A percentile compares a stretch with the other conserved stretches of the same genome.
These are phyloP conservation scores for Podarcis lilfordi DNA, from an alignment of 2,797 vertebrate genomes.

Conservation along the genomic window DNA sequence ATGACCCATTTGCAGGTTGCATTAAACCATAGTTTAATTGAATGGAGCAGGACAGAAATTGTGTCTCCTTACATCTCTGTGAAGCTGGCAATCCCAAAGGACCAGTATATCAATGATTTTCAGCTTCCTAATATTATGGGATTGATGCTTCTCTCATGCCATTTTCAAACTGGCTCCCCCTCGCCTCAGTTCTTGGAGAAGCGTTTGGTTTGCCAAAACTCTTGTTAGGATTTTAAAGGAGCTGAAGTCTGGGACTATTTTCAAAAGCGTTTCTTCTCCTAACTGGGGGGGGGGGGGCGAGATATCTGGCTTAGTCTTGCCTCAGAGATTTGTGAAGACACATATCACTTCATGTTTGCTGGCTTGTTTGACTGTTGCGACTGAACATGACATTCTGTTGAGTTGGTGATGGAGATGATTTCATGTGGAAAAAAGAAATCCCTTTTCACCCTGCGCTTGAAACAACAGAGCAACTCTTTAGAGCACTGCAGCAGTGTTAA, in stretches of 20 bases:
- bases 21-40: too few species aligned
- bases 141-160: not conserved
- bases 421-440: slow-evolving; percentile 61
- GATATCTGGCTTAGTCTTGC: slow-evolving; percentile 4
- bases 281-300: slow-evolving; percentile 17
- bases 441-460: slow-evolving; percentile 26
- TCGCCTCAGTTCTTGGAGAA: not conserved
- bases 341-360: slow-evolving; percentile 57
- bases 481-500: not conserved
- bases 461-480: not conserved
- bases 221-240: slow-evolving; percentile 16
- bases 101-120: not conserved
- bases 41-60: too few species aligned
- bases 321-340: slow-evolving; percentile 37
- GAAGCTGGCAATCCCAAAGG: not conserved
- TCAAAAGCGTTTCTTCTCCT: slow-evolving; percentile 31
- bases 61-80: too few species aligned
- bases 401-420: slow-evolving; percentile 55
- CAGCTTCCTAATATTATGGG: not conserved
- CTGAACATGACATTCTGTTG: slow-evolving; percentile 56
- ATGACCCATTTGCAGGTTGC: too few species aligned
- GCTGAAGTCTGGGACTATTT: slow-evolving; percentile 33
- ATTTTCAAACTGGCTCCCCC: not conserved
- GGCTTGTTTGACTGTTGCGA: slow-evolving; percentile 61
- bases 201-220: not conserved